These are phyloP conservation scores for Gallinago jamesoni DNA, from an alignment of 2,113 vertebrate species.

Conservation along the genomic window DNA sequence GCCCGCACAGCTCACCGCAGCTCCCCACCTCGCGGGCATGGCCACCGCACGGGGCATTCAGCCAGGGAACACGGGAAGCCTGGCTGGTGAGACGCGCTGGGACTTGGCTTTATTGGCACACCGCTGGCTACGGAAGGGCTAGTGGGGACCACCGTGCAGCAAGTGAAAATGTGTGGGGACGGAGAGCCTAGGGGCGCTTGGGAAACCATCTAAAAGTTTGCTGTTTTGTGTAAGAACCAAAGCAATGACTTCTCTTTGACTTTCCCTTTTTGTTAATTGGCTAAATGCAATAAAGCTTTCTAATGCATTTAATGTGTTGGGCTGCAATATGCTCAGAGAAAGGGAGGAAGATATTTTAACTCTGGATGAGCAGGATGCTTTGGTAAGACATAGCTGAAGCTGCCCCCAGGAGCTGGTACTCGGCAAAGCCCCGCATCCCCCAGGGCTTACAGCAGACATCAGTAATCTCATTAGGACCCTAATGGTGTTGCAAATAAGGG, in stretches of 20 bases:
- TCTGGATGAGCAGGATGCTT: not conserved
- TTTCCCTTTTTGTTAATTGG: not conserved
- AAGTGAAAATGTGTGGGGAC: not conserved
- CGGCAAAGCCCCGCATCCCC: not conserved
- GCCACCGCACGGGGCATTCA: too few relatives aligned
- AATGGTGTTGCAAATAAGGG: not conserved
- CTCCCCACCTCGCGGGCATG: not conserved
- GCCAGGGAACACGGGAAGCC: not conserved
- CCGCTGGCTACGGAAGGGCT: fast-evolving
- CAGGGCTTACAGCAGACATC: not conserved
- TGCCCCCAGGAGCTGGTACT: not conserved
- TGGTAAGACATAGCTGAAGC: not conserved
- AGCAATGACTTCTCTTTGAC: not conserved
- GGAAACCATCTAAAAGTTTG: not conserved
- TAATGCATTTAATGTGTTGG: not conserved
- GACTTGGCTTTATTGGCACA: not conserved
- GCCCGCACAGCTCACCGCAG: not conserved
- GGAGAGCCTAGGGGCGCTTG: not conserved
- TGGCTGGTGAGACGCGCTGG: not conserved
- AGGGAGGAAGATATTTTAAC: not conserved
- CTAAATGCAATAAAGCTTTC: not conserved
- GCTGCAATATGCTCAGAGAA: not conserved
- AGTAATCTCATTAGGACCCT: not conserved
- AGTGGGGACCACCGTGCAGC: not conserved
- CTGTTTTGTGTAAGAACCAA: not conserved